Evolutionary conservation across 2,888 invertebrate genomes (phyloP).

Genomic region (Diachrysia chrysitis): DNA sequence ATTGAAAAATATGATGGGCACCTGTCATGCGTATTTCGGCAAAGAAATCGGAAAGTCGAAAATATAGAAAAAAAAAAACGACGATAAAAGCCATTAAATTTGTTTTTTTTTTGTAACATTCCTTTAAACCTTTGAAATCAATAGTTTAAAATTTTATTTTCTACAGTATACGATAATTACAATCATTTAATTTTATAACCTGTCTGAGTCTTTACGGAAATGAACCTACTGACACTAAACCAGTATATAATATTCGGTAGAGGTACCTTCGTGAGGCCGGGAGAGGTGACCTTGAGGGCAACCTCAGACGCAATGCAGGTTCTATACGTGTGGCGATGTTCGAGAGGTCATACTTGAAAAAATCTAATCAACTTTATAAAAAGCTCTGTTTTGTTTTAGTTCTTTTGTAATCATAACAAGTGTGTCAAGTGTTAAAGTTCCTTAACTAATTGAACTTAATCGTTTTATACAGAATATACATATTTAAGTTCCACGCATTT

Average conservation of each 20-base stretch:
- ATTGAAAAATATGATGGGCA: too few species aligned
- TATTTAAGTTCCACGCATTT: too few species aligned
- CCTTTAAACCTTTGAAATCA: too few species aligned
- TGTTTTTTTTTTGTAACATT: too few species aligned
- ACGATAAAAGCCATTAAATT: too few species aligned
- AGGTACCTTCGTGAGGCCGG: constrained; percentile 42
- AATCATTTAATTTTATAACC: not conserved
- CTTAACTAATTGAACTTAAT: not conserved
- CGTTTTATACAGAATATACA: not conserved
- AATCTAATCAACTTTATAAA: not conserved
- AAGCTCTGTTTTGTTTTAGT: not conserved
- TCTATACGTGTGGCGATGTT: constrained; percentile 42
- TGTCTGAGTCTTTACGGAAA: not conserved
- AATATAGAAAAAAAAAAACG: too few species aligned
- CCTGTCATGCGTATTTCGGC: too few species aligned
- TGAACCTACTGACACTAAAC: not conserved
- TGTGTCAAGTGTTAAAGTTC: not conserved
- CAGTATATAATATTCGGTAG: constrained; percentile 23
- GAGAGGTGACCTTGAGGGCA: constrained; percentile 65
- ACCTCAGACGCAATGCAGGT: constrained; percentile 74
- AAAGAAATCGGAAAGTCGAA: too few species aligned
- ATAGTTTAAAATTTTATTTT: too few species aligned
- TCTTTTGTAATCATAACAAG: not conserved
- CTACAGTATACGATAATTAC: too few species aligned
- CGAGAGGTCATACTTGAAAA: constrained; percentile 8